Conservation (phyloP, 2,797 vertebrate genomes). For the Otolemur crassicaudatus region DNA sequence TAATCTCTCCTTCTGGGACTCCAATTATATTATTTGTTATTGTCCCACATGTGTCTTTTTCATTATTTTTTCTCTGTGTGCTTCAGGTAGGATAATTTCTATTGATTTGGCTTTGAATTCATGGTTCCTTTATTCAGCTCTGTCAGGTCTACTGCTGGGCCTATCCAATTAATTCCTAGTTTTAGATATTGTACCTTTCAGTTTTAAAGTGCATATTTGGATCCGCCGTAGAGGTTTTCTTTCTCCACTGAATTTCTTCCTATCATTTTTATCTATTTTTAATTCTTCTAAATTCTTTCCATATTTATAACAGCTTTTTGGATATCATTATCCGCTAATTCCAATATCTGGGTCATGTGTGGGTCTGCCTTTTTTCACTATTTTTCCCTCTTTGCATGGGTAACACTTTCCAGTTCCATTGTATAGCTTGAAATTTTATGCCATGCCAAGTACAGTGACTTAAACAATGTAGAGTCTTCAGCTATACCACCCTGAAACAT, state of each 20-base stretch:
- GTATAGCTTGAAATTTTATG: background rate
- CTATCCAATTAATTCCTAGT: constrained; percentile 52
- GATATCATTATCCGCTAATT: background rate
- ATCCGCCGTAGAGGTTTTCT: background rate
- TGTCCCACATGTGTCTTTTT: background rate
- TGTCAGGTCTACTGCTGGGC: constrained; percentile 1
- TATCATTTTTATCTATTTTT: background rate
- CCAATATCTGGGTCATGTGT: background rate
- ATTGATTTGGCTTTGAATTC: constrained; percentile 38
- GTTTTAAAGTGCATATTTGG: constrained; percentile 11
- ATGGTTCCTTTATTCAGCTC: background rate
- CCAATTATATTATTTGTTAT: background rate
- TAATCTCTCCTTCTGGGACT: background rate
- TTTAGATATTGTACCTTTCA: constrained; percentile 21
- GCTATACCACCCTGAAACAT: too few species aligned
- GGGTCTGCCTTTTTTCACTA: background rate
- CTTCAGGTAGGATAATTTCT: constrained; percentile 46
- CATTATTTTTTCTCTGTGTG: constrained; percentile 21
- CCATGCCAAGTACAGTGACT: background rate
- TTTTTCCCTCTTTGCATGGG: background rate
- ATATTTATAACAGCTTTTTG: background rate
- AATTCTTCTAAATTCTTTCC: background rate
- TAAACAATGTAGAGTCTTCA: background rate
- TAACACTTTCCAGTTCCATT: background rate
- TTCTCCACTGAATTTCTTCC: constrained; percentile 17